phyloP scores from a whole-genome alignment of 2,888 invertebrate genomes.

The Nemurella pictetii region DNA sequence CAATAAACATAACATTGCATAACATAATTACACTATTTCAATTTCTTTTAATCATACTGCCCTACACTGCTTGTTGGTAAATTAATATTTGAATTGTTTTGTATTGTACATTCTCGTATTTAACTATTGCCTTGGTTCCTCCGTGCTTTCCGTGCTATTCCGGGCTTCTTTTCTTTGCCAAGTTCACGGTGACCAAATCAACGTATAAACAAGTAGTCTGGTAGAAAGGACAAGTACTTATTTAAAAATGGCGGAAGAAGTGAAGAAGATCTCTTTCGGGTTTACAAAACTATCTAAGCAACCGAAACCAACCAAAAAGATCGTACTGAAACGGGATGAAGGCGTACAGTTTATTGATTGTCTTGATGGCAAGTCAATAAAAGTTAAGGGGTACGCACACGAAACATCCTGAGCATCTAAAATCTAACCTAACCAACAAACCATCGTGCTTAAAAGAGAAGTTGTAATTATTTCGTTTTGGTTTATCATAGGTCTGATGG shows the following conservation, averaged over 20 bases:
- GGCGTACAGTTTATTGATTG: constrained; percentile 72
- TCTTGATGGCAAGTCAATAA: constrained; percentile 74
- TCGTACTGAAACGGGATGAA: constrained; percentile 47
- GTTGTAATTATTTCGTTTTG: no score
- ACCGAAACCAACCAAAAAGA: constrained; percentile 53
- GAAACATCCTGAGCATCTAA: constrained; percentile 32
- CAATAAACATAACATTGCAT: no score
- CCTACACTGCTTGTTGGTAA: no score
- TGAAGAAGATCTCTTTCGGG: constrained; percentile 79
- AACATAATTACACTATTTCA: no score
- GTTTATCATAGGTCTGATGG: background rate
- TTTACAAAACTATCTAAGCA: constrained; percentile 68
- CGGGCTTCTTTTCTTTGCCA: no score
- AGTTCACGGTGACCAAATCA: no score
- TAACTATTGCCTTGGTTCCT: no score
- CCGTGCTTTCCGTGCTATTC: no score
- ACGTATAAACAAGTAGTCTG: no score
- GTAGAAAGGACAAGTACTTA: constrained; percentile 52
- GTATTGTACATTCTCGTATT: no score
- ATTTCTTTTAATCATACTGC: no score
- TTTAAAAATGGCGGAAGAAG: constrained; percentile 55
- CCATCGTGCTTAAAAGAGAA: background rate
- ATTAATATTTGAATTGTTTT: no score
- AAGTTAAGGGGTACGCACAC: constrained; percentile 69
- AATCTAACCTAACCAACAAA: background rate